These are phyloP conservation scores for Parasteatoda tepidariorum DNA, from an alignment of 1,140 invertebrate genomes.

Conservation along the genomic window DNA sequence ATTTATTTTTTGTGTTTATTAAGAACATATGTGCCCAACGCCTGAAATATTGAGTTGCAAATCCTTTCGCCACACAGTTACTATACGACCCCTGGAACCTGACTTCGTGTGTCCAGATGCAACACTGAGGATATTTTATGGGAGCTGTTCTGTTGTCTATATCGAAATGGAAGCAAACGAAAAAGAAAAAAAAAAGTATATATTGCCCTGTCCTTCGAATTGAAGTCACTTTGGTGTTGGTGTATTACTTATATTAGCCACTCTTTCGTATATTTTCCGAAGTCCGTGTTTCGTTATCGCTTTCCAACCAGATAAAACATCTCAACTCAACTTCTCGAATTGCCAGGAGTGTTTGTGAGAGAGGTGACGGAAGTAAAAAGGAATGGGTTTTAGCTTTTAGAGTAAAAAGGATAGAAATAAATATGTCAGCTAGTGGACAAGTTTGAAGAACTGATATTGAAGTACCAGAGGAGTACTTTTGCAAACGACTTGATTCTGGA, in stretches of 20 bases:
- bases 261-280: not conserved
- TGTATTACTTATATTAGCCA: conserved; percentile 55
- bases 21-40: too few species aligned
- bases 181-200: conserved; percentile 19
- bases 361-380: not conserved
- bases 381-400: conserved; percentile 56
- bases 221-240: conserved; percentile 10
- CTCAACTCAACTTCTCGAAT: conserved; percentile 25
- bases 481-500: not conserved
- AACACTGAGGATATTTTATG: conserved; percentile 41
- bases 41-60: too few species aligned
- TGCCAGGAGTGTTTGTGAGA: too few species aligned
- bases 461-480: conserved; percentile 12
- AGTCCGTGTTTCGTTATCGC: conserved; percentile 1
- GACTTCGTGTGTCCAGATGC: conserved; percentile 54
- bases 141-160: conserved; percentile 37
- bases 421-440: conserved; percentile 46
- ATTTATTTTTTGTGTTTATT: too few species aligned
- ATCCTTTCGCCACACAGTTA: not conserved
- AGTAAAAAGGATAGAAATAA: conserved; percentile 50
- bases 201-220: conserved; percentile 44
- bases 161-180: conserved; percentile 10
- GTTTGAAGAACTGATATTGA: conserved; percentile 54
- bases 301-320: not conserved
- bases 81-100: not conserved